These are phyloP conservation scores for Solenopsis invicta DNA, from an alignment of 1,140 invertebrate species.

Conservation along the genomic window DNA sequence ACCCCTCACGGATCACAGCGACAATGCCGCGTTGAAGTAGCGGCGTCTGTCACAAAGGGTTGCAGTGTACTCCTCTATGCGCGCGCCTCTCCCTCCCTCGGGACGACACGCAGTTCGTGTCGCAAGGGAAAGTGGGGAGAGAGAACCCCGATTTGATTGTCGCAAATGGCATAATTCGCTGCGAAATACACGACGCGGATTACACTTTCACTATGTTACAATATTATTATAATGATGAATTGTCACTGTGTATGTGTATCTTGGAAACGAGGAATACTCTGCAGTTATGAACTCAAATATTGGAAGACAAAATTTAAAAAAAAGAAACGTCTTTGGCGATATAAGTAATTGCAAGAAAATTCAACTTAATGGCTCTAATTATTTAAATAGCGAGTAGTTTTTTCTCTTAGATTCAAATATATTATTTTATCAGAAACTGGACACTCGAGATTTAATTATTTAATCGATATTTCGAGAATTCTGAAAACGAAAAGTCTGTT, in stretches of 20 bases:
- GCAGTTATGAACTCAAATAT: not conserved
- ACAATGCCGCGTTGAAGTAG: constrained; percentile 28
- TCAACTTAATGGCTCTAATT: not conserved
- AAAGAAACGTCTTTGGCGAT: not conserved
- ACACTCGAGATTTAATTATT: not conserved
- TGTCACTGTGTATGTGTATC: not conserved
- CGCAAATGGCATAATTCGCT: constrained; percentile 8
- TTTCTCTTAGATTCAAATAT: not conserved
- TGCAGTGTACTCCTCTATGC: constrained; percentile 14
- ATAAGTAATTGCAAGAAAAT: not conserved
- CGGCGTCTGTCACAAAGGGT: constrained; percentile 41
- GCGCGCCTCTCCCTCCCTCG: constrained; percentile 22
- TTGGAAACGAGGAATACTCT: not conserved
- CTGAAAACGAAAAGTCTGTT: not conserved
- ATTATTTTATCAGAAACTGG: not conserved
- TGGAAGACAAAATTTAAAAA: not conserved
- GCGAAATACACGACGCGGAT: constrained; percentile 11
- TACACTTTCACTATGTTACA: constrained; percentile 5
- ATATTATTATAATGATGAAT: constrained; percentile 15
- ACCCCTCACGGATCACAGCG: constrained; percentile 69
- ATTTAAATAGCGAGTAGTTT: not conserved
- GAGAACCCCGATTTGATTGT: constrained; percentile 30
- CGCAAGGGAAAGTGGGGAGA: constrained; percentile 40
- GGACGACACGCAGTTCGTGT: constrained; percentile 21
- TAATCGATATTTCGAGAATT: not conserved